These are phyloP conservation scores for Amphipoea lucens DNA, from an alignment of 2,888 invertebrate genomes.

Conservation along the genomic window DNA sequence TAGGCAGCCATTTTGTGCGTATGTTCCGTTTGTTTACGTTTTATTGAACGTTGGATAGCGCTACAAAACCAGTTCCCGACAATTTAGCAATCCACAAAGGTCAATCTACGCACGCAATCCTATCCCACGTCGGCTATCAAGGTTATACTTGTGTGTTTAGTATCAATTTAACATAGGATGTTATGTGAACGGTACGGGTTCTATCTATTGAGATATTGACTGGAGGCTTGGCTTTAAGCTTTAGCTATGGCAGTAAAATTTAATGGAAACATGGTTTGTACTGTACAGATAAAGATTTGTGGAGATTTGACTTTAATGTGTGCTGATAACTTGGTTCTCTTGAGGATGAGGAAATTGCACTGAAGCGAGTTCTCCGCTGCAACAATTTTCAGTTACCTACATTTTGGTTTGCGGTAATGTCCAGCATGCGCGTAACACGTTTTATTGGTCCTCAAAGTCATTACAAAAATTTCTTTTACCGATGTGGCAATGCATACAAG, in stretches of 20 bases:
- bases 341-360: not conserved
- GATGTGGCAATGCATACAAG: not conserved
- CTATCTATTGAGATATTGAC: conserved; percentile 43
- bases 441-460: not conserved
- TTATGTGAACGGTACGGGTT: conserved; percentile 41
- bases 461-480: not conserved
- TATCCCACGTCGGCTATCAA: conserved; percentile 62
- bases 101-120: conserved; percentile 67
- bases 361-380: not conserved
- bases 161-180: conserved; percentile 63
- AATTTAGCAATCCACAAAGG: conserved; percentile 69
- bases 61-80: conserved; percentile 67
- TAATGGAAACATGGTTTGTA: conserved; percentile 18
- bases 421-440: not conserved
- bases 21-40: conserved; percentile 69
- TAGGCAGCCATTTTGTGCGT: conserved; percentile 65
- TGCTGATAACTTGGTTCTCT: not conserved
- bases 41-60: conserved; percentile 64
- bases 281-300: conserved; percentile 12
- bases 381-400: too few species aligned
- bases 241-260: conserved; percentile 28
- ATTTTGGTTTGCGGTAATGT: not conserved
- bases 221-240: conserved; percentile 25
- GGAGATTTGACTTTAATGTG: conserved; percentile 1
- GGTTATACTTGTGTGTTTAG: conserved; percentile 63